Evolutionary conservation across 2,113 vertebrate genomes (phyloP).

Genomic region (Cavia porcellus): DNA sequence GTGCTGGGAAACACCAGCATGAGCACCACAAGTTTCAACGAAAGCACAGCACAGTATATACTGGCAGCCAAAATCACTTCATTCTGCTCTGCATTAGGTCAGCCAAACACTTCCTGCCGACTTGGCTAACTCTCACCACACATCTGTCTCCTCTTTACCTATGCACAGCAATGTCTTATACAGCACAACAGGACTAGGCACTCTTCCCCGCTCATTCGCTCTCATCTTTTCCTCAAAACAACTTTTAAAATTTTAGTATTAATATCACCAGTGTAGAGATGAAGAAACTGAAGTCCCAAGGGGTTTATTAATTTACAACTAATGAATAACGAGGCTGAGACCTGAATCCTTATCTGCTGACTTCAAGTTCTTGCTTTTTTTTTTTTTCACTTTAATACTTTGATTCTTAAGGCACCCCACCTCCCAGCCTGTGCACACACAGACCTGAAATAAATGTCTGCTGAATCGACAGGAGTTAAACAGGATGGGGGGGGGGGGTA

Average conservation of each 20-base stretch:
- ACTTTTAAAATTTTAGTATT: background rate
- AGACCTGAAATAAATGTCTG: background rate
- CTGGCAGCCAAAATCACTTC: background rate
- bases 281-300: constrained; percentile 5
- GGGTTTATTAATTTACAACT: constrained; percentile 29
- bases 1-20: constrained; percentile 42
- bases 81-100: background rate
- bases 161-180: background rate
- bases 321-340: constrained; percentile 30
- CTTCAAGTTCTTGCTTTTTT: constrained; percentile 62
- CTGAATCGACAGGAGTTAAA: constrained; percentile 20
- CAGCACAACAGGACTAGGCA: background rate
- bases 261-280: constrained; percentile 44
- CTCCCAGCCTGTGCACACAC: background rate
- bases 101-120: constrained; percentile 53
- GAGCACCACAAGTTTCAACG: constrained; percentile 65
- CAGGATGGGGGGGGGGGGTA: too few relatives aligned
- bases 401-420: background rate
- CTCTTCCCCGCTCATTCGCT: background rate
- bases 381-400: background rate
- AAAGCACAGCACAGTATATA: background rate
- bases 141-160: background rate
- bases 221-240: constrained; percentile 10
- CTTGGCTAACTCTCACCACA: constrained; percentile 27
- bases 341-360: constrained; percentile 23